Percentiles rank a stretch among this genome's conserved stretches.
Evolutionary conservation across 2,113 vertebrate genomes (phyloP).

Genomic region (Corythornis vintsioides): DNA sequence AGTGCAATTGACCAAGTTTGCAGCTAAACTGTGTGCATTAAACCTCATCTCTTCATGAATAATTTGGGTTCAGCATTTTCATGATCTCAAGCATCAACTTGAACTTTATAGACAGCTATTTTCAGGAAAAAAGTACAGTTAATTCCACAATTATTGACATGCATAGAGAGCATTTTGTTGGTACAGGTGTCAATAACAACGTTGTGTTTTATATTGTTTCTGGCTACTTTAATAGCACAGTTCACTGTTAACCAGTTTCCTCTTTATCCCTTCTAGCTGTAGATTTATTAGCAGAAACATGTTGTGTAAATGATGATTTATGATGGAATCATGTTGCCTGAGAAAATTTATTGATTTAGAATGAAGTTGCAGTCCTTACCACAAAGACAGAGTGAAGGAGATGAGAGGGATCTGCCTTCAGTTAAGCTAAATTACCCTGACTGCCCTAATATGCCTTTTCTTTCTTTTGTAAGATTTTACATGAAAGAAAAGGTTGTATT

Average conservation of each 20-base stretch:
- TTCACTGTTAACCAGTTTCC: conserved; percentile 65
- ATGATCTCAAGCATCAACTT: neutral
- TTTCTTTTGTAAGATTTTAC: neutral
- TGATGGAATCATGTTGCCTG: conserved; percentile 76
- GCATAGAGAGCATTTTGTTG: neutral
- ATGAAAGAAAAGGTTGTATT: neutral
- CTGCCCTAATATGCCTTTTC: neutral
- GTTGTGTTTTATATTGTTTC: conserved; percentile 11
- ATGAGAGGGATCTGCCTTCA: neutral
- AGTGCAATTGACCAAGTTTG: conserved; percentile 28
- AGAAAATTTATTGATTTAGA: conserved; percentile 86
- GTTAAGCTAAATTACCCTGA: conserved; percentile 16
- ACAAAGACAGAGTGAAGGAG: neutral
- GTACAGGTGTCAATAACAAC: conserved; percentile 37
- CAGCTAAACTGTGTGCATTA: conserved; percentile 18
- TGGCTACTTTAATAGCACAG: conserved; percentile 10
- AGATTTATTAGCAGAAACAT: conserved; percentile 69
- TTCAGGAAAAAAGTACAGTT: neutral
- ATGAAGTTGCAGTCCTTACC: neutral
- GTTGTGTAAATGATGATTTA: conserved; percentile 87
- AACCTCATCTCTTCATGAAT: neutral
- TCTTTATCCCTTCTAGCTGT: conserved; percentile 57
- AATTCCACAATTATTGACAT: neutral
- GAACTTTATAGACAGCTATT: neutral
- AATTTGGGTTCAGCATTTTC: conserved; percentile 4